A percentile compares a stretch with the other conserved stretches of the same genome.
phyloP scores from a whole-genome alignment of 2,888 invertebrate species.

The Euzetes globulus region DNA sequence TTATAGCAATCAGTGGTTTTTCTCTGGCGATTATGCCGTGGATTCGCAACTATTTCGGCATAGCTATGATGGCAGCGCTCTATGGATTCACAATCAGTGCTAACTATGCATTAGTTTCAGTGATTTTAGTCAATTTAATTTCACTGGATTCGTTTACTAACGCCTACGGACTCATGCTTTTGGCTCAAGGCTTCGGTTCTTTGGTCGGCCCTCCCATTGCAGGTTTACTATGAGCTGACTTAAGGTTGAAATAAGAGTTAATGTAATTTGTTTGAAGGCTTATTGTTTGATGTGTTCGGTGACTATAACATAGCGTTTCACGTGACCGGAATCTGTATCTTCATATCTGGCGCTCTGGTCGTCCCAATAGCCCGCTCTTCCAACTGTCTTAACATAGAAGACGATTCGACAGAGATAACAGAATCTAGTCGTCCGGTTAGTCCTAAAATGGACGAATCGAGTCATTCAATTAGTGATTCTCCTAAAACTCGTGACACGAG shows the following conservation, averaged over 20 bases:
- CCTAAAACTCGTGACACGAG: not conserved
- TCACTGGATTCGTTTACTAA: constrained; percentile 83
- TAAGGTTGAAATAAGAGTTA: constrained; percentile 20
- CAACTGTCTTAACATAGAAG: constrained; percentile 14
- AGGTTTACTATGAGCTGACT: constrained; percentile 54
- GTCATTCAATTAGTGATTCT: not conserved
- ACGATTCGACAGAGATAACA: constrained; percentile 10
- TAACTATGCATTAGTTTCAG: constrained; percentile 82
- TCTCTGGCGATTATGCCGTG: constrained; percentile 58
- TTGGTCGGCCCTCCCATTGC: constrained; percentile 81
- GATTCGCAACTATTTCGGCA: constrained; percentile 52
- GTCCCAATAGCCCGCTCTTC: constrained; percentile 42
- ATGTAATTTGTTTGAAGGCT: constrained; percentile 54
- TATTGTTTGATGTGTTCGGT: constrained; percentile 69
- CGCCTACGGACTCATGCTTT: constrained; percentile 75
- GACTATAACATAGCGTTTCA: constrained; percentile 69
- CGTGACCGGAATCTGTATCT: constrained; percentile 70
- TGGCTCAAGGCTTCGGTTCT: constrained; percentile 83
- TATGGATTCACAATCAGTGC: constrained; percentile 86
- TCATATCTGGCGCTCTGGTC: constrained; percentile 62
- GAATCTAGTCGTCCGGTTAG: constrained; percentile 25
- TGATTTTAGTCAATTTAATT: constrained; percentile 79
- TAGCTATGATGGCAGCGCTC: constrained; percentile 60
- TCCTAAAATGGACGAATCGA: constrained; percentile 11
- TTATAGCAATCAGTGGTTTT: constrained; percentile 54